Conservation (phyloP, 1,140 invertebrate species). For the Ridgeia piscesae region DNA sequence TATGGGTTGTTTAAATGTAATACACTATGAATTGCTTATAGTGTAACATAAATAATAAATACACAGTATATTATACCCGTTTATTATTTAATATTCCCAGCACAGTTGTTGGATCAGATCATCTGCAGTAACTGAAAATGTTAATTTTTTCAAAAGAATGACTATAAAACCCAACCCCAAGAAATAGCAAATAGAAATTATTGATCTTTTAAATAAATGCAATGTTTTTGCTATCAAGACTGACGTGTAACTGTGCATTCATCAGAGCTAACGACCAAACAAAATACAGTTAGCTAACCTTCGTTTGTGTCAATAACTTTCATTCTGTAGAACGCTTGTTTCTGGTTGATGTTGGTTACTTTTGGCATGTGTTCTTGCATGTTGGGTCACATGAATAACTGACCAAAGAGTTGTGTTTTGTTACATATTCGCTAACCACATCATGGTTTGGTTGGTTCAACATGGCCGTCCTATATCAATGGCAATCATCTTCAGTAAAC, state of each 20-base stretch:
- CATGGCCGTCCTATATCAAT: neutral
- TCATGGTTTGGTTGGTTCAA: neutral
- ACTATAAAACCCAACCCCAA: neutral
- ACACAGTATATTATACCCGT: neutral
- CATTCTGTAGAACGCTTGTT: neutral
- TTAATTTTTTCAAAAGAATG: neutral
- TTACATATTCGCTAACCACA: neutral
- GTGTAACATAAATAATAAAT: neutral
- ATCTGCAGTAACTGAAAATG: neutral
- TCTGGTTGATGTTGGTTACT: neutral
- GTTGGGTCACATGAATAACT: neutral
- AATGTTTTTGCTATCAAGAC: too few species aligned
- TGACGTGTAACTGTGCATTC: neutral
- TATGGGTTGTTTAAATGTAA: neutral
- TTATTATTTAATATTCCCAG: neutral
- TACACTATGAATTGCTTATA: too few species aligned
- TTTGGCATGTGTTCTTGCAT: neutral
- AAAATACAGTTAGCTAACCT: too few species aligned
- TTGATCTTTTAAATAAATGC: too few species aligned
- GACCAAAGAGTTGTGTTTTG: neutral
- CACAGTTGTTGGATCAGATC: neutral
- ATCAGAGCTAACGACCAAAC: neutral
- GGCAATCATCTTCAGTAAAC: neutral
- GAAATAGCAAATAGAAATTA: neutral
- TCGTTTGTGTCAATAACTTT: neutral